Evolutionary conservation across 2,113 vertebrate genomes (phyloP), one percentile per base, ranked within the genome.

Genomic region (Symphodus melops): DNA sequence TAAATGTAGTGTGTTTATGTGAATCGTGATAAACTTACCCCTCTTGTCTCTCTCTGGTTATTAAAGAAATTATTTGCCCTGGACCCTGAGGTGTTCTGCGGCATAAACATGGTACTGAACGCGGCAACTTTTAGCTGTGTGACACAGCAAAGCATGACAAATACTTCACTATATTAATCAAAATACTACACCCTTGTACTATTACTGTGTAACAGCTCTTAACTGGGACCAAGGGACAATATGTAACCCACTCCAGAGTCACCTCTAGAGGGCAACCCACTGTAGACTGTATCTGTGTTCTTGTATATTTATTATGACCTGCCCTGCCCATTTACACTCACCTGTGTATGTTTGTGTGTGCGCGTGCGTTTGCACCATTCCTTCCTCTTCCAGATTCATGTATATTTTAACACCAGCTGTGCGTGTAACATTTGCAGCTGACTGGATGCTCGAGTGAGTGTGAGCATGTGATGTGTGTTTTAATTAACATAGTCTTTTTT

Each of bases 61-160:
- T 86, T 83, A 86, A 94, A 94, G 92, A 94, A 94, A 90, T 87
- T 94, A 89, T 93, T 94, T 93, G 83, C 90, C 77, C 86, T 93
- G 91, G 91, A 94, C 83, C 92, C 92, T 42, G 92, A 94, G 64
- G 92, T 90, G 79, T 90, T 94, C 89, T 79, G 86, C 86, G 82
- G 85, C 91, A 89, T 87, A 86, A 91, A 92, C 87, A 93, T 91
- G 92, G 91, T 94, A 93, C 90, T 92, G 90, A 93, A 87, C 85
- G 85, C 75, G 72, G 46, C 79, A 73, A 75, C 72, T 59, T 84
- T 72, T 57, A 84, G 88, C 89, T 90, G 81, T 84, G 84, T 80
- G 62, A 80, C 59, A 49, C 89, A 83, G 79, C 84, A 81, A 84
- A 84, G 92, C 92, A 92, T 93, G 92, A 86, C 71, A 68, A 76